Percentiles rank a stretch among this genome's conserved stretches.
These are phyloP conservation scores for Atrichornis clamosus DNA, from an alignment of 2,113 vertebrate genomes.

Conservation along the genomic window DNA sequence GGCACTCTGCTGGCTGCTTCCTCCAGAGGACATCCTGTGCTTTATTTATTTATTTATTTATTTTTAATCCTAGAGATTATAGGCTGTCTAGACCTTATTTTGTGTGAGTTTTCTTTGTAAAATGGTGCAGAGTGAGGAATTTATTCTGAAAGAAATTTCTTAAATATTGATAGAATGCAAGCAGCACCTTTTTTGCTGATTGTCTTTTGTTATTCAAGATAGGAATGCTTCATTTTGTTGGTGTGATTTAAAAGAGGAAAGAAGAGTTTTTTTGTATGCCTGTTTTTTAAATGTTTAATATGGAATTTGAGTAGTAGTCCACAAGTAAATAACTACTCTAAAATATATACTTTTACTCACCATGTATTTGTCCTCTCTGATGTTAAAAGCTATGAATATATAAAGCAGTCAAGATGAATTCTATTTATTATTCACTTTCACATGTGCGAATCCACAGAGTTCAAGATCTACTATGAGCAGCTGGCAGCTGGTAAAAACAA, in stretches of 20 bases:
- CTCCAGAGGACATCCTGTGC: not conserved
- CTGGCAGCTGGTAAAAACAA: not conserved
- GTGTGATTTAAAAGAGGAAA: not conserved
- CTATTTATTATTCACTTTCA: not conserved
- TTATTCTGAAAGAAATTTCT: not conserved
- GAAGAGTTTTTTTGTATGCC: fast-evolving
- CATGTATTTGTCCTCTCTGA: not conserved
- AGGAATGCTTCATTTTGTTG: not conserved
- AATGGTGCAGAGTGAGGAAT: not conserved
- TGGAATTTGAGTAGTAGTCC: not conserved
- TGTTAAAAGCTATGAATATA: not conserved
- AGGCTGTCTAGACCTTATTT: not conserved
- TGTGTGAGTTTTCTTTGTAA: not conserved
- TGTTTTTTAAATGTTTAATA: not conserved
- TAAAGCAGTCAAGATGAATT: not conserved
- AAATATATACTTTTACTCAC: not conserved
- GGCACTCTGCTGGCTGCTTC: not conserved
- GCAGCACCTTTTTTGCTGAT: not conserved
- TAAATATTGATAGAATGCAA: not conserved
- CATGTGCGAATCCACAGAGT: not conserved
- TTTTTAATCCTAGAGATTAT: not conserved
- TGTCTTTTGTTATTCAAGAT: not conserved
- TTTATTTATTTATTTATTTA: no score
- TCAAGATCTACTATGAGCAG: not conserved
- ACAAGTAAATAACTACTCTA: not conserved